phyloP scores from a whole-genome alignment of 2,888 invertebrate species.

The Tenthredo notha region DNA sequence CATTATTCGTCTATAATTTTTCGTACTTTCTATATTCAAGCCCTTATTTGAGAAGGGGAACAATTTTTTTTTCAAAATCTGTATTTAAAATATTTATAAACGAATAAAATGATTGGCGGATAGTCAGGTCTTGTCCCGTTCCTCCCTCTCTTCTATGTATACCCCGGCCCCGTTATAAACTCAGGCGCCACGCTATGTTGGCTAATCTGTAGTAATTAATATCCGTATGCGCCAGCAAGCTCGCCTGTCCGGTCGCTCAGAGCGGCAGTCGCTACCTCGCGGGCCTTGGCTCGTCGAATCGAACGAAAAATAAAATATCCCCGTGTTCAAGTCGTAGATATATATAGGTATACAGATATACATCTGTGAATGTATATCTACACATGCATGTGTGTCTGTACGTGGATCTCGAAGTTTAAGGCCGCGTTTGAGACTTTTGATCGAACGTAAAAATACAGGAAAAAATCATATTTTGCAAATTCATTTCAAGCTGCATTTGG shows the following conservation, averaged over 20 bases:
- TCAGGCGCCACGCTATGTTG: slow-evolving; percentile 40
- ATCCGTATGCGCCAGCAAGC: slow-evolving; percentile 34
- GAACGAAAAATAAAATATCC: background rate
- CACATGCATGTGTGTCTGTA: background rate
- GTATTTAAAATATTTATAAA: background rate
- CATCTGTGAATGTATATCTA: background rate
- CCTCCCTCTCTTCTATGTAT: background rate
- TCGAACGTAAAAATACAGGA: background rate
- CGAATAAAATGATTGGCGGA: background rate
- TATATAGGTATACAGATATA: background rate
- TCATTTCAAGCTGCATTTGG: too few species aligned
- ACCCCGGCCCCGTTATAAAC: slow-evolving; percentile 28
- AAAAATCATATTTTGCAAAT: background rate
- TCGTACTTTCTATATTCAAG: background rate
- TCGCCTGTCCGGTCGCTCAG: slow-evolving; percentile 20
- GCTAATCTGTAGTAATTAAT: slow-evolving; percentile 50
- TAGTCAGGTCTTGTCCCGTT: background rate
- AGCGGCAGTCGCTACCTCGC: background rate
- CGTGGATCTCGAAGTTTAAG: background rate
- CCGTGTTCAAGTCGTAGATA: background rate
- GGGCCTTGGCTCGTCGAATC: slow-evolving; percentile 3
- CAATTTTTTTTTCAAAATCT: background rate
- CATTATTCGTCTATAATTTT: background rate
- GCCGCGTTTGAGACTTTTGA: background rate
- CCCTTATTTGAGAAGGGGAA: background rate